phyloP scores from a whole-genome alignment of 2,113 vertebrate species.

The Halcyon senegalensis region DNA sequence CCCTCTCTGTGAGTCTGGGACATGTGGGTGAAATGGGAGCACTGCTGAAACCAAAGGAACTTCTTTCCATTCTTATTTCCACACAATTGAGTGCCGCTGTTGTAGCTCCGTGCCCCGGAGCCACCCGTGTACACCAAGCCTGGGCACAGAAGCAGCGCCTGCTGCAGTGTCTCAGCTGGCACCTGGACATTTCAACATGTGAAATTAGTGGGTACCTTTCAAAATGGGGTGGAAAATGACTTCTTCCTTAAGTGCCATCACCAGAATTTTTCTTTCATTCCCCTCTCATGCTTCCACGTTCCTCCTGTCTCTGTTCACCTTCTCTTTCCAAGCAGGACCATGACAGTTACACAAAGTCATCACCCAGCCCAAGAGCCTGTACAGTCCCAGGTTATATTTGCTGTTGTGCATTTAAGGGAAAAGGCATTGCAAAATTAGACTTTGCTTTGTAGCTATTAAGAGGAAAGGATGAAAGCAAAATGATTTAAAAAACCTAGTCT shows the following conservation, averaged over 20 bases:
- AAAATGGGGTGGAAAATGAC: not conserved
- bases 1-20: not conserved
- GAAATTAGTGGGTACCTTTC: not conserved
- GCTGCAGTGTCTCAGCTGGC: not conserved
- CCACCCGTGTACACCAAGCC: not conserved
- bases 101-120: accelerated
- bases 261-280: not conserved
- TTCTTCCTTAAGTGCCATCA: not conserved
- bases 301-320: not conserved
- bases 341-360: not conserved
- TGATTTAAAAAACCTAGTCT: not conserved
- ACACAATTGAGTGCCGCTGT: accelerated
- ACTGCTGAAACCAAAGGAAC: not conserved
- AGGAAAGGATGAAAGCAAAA: not conserved
- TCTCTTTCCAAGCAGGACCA: not conserved
- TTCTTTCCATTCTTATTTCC: not conserved
- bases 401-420: not conserved
- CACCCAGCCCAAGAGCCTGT: not conserved
- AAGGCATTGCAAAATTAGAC: not conserved
- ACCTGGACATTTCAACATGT: not conserved
- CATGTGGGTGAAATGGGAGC: not conserved
- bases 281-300: not conserved
- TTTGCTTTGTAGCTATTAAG: not conserved
- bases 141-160: not conserved
- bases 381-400: not conserved